Evolutionary conservation across 2,113 vertebrate species (phyloP).

Genomic region (Lophochroa leadbeateri): DNA sequence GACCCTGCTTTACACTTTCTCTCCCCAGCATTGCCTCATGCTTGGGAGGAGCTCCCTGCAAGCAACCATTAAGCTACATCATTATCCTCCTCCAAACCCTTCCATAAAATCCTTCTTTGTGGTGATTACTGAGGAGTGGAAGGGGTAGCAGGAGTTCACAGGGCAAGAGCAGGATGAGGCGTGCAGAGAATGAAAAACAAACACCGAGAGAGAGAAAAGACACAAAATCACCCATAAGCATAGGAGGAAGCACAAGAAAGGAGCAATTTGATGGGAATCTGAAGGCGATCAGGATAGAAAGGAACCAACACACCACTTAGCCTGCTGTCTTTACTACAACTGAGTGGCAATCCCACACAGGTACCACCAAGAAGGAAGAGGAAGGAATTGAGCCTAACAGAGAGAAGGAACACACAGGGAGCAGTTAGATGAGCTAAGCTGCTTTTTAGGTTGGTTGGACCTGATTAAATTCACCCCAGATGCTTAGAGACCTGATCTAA

Average conservation of each 20-base stretch:
- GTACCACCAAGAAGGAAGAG: background rate
- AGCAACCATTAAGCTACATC: constrained; percentile 4
- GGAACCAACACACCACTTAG: background rate
- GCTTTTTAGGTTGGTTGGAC: constrained; percentile 56
- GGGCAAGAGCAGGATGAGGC: background rate
- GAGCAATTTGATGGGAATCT: background rate
- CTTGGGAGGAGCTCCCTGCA: constrained; percentile 1
- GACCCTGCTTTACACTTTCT: background rate
- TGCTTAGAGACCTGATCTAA: constrained; percentile 63
- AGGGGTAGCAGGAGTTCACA: background rate
- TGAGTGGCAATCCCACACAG: constrained; percentile 35
- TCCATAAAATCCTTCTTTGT: constrained; percentile 26
- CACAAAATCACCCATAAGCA: background rate
- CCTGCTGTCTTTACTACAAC: background rate
- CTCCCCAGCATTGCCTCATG: background rate
- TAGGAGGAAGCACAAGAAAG: background rate
- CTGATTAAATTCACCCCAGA: constrained; percentile 68
- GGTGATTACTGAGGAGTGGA: background rate
- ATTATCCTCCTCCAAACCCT: constrained; percentile 29
- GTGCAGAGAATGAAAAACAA: background rate
- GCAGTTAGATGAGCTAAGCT: constrained; percentile 49
- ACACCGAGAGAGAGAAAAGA: background rate
- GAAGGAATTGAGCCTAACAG: background rate
- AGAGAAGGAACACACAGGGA: constrained; percentile 43
- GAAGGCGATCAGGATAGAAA: background rate